phyloP scores from a whole-genome alignment of 92 coral and sea anemone species.

The Metridium senile region DNA sequence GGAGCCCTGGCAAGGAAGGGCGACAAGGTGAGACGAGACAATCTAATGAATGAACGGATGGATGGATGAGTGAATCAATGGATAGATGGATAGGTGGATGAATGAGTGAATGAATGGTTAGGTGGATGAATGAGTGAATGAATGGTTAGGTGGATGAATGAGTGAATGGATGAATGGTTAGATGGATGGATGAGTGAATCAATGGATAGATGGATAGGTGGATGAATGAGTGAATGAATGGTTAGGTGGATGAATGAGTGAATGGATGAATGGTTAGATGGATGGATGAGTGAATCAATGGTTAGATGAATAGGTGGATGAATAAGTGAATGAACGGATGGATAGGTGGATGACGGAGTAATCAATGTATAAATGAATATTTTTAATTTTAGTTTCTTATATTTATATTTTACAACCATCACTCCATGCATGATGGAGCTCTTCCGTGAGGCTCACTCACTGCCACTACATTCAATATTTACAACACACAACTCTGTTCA shows the following conservation, averaged over 20 bases:
- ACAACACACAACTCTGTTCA: too few relatives aligned
- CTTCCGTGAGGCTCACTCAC: too few relatives aligned
- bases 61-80: neutral
- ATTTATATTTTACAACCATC: neutral
- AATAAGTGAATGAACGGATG: neutral
- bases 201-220: neutral
- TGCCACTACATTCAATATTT: too few relatives aligned
- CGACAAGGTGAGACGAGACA: neutral
- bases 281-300: neutral
- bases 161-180: neutral
- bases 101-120: neutral
- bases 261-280: neutral
- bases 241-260: neutral
- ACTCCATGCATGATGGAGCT: neutral
- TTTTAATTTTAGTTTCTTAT: neutral
- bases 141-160: neutral
- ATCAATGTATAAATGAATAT: conserved; percentile 2
- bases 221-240: neutral
- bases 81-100: neutral
- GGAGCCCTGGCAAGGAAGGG: neutral
- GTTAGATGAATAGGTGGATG: neutral
- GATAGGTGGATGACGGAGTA: neutral
- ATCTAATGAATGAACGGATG: neutral
- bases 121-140: neutral
- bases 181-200: neutral